phyloP scores from a whole-genome alignment of 2,797 vertebrate genomes.

The Lophotriccus pileatus region DNA sequence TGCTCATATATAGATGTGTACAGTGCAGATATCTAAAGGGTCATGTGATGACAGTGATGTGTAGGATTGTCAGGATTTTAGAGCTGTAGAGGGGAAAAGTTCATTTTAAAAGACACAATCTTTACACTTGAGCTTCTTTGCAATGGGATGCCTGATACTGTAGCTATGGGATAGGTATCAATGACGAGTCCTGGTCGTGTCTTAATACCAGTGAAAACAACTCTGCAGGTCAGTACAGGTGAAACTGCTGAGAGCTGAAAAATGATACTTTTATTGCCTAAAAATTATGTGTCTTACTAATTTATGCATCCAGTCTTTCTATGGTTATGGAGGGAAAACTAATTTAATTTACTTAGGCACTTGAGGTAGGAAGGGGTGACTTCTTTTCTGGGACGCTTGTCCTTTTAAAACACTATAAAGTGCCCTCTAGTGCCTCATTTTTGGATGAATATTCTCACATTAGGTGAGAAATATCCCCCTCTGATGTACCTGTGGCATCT shows the following conservation, averaged over 20 bases:
- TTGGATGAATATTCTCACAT: neutral
- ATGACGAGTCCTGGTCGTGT: neutral
- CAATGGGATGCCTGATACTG: neutral
- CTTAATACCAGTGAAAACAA: neutral
- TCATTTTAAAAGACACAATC: neutral
- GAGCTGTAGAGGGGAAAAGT: neutral
- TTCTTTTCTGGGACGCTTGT: neutral
- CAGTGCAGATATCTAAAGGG: neutral
- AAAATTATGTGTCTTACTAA: neutral
- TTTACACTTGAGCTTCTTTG: neutral
- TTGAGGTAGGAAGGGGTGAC: neutral
- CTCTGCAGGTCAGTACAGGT: neutral
- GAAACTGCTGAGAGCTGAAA: neutral
- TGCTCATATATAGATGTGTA: neutral
- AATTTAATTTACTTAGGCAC: neutral
- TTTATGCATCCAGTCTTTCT: neutral
- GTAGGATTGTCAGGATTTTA: neutral
- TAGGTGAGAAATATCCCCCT: neutral
- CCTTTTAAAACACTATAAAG: neutral
- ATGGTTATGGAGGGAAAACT: neutral
- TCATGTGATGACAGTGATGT: neutral
- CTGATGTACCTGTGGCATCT: neutral
- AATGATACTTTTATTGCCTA: neutral
- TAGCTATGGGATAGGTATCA: neutral
- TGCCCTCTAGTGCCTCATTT: neutral